Base-by-base conservation (phyloP, 2,113 vertebrate genomes). In the Talpa occidentalis region DNA sequence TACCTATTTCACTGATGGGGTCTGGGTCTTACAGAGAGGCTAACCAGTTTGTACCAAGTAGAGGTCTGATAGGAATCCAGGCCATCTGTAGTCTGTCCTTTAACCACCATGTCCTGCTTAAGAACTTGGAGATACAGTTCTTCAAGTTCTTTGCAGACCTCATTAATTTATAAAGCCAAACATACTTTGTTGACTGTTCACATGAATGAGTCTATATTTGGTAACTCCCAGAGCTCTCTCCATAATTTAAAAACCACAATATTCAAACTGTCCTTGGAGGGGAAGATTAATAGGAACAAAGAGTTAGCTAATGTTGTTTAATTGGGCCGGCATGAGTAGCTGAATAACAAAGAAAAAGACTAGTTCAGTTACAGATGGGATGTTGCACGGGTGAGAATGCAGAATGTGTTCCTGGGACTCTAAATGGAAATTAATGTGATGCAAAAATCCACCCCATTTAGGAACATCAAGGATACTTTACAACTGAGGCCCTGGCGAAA, bases 161-260 rank as follows among this genome's bases (percentile, higher is more conserved):
- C 64, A 30, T 94, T 95, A 86, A 88, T 88, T 88, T 69, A 74
- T 82, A 82, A 96, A 66, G 81, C 42, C 83, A 92, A 96, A 95
- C 93, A 88, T 35, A 64, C 32, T 93, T 87, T 96, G 93, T 89
- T 94, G 95, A 86, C 82, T 52, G 37, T 95, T 88, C 93, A 86
- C 44, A 80, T 83, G 83, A 94, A 90, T 94, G 86, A 93, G 22
- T 91, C 89, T 95, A 62, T 97, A 94, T 95, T 95, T 97, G 91
- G 79, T 85, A 94, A 95, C 66, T 87, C 79, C 42, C 35, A 49
- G 35, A n/a, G 83, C 40, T 52, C 30, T 70, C 32, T 91, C 22
- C 59, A 70, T 88, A 93, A 94, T 90, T 94, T 32, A 91, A 96
- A 97, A 86, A 88, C 54, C 83, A 86, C 66, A 87, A 80, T 32